A percentile compares a stretch with the other conserved stretches of the same genome.
phyloP scores from a whole-genome alignment of 1,140 invertebrate species.

The Heliconius nattereri region DNA sequence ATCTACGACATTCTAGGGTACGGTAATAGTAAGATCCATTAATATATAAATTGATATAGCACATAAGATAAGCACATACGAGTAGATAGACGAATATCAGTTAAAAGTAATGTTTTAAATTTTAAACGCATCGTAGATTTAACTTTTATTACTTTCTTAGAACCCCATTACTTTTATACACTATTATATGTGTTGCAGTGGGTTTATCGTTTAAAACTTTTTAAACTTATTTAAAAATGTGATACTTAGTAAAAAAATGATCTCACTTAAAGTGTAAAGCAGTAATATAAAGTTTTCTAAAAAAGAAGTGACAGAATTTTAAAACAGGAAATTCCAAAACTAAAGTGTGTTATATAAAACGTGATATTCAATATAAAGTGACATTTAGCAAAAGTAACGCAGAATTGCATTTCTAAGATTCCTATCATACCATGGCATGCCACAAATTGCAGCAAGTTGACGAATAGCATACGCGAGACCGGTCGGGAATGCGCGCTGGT shows the following conservation, averaged over 20 bases:
- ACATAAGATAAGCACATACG: too few species aligned
- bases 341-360: too few species aligned
- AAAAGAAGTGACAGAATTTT: too few species aligned
- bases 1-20: constrained; percentile 35
- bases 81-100: neutral
- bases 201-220: too few species aligned
- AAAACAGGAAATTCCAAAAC: too few species aligned
- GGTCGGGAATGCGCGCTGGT: constrained; percentile 60
- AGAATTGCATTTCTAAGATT: constrained; percentile 19
- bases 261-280: too few species aligned
- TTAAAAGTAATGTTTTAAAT: neutral
- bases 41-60: neutral
- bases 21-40: constrained; percentile 30
- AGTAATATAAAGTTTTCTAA: too few species aligned
- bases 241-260: too few species aligned
- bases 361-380: neutral
- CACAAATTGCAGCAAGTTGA: constrained; percentile 43
- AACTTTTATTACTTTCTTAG: neutral
- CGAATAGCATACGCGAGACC: constrained; percentile 56
- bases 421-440: constrained; percentile 27
- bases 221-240: too few species aligned
- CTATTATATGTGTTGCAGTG: too few species aligned
- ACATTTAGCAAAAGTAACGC: neutral
- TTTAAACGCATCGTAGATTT: neutral
- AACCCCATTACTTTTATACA: neutral